Evolutionary conservation across 2,113 vertebrate genomes (phyloP).

Genomic region (Hippocampus mohnikei): DNA sequence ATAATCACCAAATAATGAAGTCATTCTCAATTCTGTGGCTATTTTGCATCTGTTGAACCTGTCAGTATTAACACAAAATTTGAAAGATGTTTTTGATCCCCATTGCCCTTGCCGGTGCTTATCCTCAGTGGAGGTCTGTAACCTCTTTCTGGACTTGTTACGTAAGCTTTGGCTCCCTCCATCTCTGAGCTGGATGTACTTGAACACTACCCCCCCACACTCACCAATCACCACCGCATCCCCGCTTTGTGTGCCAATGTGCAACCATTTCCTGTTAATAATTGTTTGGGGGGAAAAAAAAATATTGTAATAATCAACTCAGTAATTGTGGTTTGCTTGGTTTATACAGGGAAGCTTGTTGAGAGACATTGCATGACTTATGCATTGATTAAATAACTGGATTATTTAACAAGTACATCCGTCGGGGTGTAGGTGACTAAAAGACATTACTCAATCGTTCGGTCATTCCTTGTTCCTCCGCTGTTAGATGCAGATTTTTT

Average conservation of each 20-base stretch:
- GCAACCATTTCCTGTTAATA: neutral
- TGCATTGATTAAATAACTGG: neutral
- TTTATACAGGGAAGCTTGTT: neutral
- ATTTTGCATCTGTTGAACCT: conserved; percentile 8
- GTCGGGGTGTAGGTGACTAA: conserved; percentile 3
- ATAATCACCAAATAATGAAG: neutral
- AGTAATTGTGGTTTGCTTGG: neutral
- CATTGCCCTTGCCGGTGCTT: conserved; percentile 44
- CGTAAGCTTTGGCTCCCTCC: conserved; percentile 51
- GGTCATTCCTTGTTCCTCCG: neutral
- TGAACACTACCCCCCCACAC: conserved; percentile 11
- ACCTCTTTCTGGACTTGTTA: conserved; percentile 56
- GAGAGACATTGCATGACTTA: neutral
- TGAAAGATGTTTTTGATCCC: conserved; percentile 48
- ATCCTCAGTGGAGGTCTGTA: conserved; percentile 48
- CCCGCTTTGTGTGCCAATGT: conserved; percentile 28
- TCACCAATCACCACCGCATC: conserved; percentile 2
- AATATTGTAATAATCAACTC: neutral
- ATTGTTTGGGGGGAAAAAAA: neutral
- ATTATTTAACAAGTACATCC: neutral
- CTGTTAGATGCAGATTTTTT: conserved; percentile 1
- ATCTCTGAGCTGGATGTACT: conserved; percentile 37
- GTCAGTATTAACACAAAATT: conserved; percentile 28
- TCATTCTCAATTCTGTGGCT: neutral
- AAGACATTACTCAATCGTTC: conserved; percentile 3